Percentiles rank a stretch among this genome's conserved stretches.
phyloP scores from a whole-genome alignment of 1,140 invertebrate species.

The Mamestra configurata region DNA sequence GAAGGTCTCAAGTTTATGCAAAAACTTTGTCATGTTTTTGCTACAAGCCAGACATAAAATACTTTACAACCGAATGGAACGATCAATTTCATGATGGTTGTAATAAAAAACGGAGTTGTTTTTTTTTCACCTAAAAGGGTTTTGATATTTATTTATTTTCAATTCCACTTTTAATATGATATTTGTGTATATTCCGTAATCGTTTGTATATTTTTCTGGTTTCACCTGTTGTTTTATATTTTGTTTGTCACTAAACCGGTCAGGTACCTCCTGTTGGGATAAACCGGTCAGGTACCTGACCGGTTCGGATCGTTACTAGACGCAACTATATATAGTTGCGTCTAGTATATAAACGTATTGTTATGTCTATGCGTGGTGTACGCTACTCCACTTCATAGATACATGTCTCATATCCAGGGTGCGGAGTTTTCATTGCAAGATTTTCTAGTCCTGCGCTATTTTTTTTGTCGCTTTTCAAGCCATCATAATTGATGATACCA shows the following conservation, averaged over 20 bases:
- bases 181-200: conserved; percentile 51
- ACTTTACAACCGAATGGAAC: neutral
- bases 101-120: conserved; percentile 54
- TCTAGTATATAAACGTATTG: conserved; percentile 23
- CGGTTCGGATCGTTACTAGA: too few relatives aligned
- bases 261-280: too few relatives aligned
- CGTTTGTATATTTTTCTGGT: conserved; percentile 45
- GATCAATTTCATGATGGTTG: conserved; percentile 47
- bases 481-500: neutral
- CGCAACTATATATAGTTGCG: neutral
- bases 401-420: neutral
- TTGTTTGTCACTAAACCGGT: neutral
- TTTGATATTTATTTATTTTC: conserved; percentile 54
- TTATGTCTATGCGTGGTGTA: neutral
- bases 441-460: neutral
- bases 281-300: neutral
- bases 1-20: neutral
- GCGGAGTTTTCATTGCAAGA: neutral
- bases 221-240: neutral
- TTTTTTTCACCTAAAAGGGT: conserved; percentile 43
- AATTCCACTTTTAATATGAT: conserved; percentile 61
- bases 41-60: neutral
- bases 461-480: neutral
- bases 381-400: neutral
- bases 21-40: conserved; percentile 18